These are phyloP conservation scores for Helleia helle DNA, from an alignment of 2,888 invertebrate genomes.

Conservation along the genomic window DNA sequence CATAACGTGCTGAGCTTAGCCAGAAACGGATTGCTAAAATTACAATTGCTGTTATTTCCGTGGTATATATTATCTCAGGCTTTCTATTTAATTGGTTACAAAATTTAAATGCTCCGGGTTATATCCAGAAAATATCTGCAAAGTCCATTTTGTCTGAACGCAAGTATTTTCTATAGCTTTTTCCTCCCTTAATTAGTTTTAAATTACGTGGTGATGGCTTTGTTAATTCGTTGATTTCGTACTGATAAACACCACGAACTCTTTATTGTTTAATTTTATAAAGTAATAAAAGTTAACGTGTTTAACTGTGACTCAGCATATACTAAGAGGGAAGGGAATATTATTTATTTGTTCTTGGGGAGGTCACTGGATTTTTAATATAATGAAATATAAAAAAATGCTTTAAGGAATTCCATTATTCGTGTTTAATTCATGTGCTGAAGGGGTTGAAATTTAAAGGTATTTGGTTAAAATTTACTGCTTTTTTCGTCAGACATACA, in stretches of 20 bases:
- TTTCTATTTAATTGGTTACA: conserved; percentile 69
- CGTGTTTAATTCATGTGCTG: no score
- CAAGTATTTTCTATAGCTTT: conserved; percentile 58
- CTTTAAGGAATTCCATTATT: no score
- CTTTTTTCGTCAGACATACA: no score
- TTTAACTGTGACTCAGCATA: not conserved
- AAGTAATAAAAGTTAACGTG: not conserved
- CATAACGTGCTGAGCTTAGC: conserved; percentile 28
- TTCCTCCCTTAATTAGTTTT: conserved; percentile 69
- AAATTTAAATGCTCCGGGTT: conserved; percentile 59
- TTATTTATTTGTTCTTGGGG: no score
- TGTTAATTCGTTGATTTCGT: conserved; percentile 57
- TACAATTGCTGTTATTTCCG: conserved; percentile 28
- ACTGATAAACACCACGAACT: conserved; percentile 22
- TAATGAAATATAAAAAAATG: no score
- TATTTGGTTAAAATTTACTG: no score
- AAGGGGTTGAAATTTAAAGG: no score
- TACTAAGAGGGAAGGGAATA: no score
- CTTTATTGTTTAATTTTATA: not conserved
- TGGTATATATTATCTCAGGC: conserved; percentile 44
- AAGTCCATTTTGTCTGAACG: conserved; percentile 61
- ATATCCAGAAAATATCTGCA: conserved; percentile 52
- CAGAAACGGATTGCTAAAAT: conserved; percentile 37
- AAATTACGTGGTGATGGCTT: conserved; percentile 64
- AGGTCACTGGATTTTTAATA: no score